phyloP scores from a whole-genome alignment of 1,140 invertebrate species.

The Dendrolimus kikuchii region DNA sequence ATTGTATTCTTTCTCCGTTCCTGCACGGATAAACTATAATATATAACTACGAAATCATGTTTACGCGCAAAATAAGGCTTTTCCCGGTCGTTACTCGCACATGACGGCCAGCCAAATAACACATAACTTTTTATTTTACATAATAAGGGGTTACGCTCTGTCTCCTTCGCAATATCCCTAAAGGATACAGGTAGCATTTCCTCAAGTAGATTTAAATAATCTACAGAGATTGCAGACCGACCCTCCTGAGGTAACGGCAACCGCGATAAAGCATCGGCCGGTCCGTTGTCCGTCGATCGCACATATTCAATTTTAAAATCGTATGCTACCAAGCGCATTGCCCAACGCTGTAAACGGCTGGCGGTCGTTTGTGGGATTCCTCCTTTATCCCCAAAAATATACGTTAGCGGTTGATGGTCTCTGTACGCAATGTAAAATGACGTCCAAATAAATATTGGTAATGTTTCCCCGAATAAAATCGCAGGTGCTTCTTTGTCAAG shows the following conservation, averaged over 20 bases:
- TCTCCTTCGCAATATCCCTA: constrained; percentile 1
- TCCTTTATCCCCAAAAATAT: not conserved
- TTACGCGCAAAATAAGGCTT: too few relatives aligned
- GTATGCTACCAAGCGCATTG: not conserved
- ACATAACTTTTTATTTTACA: not conserved
- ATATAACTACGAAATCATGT: too few relatives aligned
- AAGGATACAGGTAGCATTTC: not conserved
- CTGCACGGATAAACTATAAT: too few relatives aligned
- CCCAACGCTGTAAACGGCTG: not conserved
- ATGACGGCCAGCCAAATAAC: not conserved
- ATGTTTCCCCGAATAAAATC: too few relatives aligned
- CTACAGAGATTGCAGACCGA: not conserved
- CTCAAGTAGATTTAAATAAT: not conserved
- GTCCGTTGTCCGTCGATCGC: not conserved
- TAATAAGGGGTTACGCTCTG: not conserved
- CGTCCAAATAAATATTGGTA: too few relatives aligned
- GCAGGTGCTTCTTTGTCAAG: too few relatives aligned
- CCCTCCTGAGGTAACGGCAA: not conserved
- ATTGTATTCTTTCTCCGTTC: too few relatives aligned
- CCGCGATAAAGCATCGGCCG: not conserved
- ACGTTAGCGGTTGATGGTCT: not conserved
- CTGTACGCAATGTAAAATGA: not conserved
- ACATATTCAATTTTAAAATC: not conserved
- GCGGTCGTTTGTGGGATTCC: not conserved
- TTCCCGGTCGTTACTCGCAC: not conserved